A percentile compares a stretch with the other conserved stretches of the same genome.
These are phyloP conservation scores for Himalopsyche tibetana DNA, from an alignment of 2,888 invertebrate species.

Conservation along the genomic window DNA sequence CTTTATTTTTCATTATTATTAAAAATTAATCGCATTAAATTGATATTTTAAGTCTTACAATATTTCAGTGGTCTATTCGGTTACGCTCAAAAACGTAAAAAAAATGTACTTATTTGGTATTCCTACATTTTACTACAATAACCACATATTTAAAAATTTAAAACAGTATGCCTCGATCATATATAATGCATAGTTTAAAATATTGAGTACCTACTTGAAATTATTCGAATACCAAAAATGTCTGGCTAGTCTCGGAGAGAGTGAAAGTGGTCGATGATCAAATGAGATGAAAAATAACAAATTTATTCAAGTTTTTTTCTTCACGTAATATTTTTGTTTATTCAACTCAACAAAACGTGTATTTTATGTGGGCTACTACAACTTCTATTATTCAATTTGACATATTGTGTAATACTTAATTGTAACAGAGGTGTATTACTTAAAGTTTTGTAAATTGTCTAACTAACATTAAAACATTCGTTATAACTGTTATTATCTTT, in stretches of 20 bases:
- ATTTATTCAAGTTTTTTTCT: constrained; percentile 29
- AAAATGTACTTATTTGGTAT: too few species aligned
- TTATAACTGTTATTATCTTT: too few species aligned
- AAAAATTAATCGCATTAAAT: too few species aligned
- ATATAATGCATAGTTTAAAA: neutral
- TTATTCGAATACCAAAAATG: neutral
- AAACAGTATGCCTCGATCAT: neutral
- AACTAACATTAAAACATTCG: too few species aligned
- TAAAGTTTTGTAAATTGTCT: neutral
- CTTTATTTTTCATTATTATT: too few species aligned
- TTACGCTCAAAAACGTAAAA: too few species aligned
- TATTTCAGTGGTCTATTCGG: too few species aligned
- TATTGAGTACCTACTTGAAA: constrained; percentile 12
- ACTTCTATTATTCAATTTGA: constrained; percentile 37
- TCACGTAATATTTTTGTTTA: constrained; percentile 20
- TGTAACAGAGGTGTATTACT: constrained; percentile 16
- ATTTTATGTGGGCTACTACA: constrained; percentile 8
- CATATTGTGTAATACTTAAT: constrained; percentile 28
- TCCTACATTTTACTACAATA: too few species aligned
- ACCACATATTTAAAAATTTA: too few species aligned
- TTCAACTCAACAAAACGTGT: constrained; percentile 5
- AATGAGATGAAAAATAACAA: constrained; percentile 12
- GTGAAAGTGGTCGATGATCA: constrained; percentile 37
- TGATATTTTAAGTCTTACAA: too few species aligned
- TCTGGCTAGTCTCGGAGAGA: constrained; percentile 2